These are phyloP conservation scores for Haliclona indistincta DNA, from an alignment of 37 sponge, comb jelly and placozoan genomes.

Conservation along the genomic window DNA sequence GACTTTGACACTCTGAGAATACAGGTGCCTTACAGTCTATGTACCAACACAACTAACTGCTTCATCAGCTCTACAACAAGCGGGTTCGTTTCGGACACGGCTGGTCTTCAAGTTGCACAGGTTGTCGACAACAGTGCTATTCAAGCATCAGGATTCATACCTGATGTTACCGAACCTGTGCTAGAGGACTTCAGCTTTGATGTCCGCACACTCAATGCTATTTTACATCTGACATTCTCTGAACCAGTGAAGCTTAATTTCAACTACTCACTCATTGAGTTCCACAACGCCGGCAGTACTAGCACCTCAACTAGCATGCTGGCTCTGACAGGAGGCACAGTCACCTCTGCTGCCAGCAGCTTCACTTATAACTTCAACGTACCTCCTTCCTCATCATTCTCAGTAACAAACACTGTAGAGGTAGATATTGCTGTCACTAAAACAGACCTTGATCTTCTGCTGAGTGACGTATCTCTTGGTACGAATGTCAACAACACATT, in stretches of 20 bases:
- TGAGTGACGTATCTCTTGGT: slow-evolving; percentile 53
- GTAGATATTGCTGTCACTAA: slow-evolving; percentile 28
- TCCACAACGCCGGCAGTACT: slow-evolving; percentile 64
- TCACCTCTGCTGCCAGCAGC: background rate
- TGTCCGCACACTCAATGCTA: slow-evolving; percentile 21
- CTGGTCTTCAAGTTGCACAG: background rate
- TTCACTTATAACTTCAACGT: background rate
- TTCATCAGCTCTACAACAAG: slow-evolving; percentile 3
- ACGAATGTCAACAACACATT: slow-evolving; percentile 62
- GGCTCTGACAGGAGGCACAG: slow-evolving; percentile 28
- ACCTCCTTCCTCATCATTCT: background rate
- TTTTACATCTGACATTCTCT: slow-evolving; percentile 58
- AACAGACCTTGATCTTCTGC: slow-evolving; percentile 62
- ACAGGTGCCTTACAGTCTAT: slow-evolving; percentile 29
- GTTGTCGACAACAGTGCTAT: slow-evolving; percentile 3
- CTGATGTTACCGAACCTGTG: slow-evolving; percentile 60
- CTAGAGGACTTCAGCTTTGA: slow-evolving; percentile 51
- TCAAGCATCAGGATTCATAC: slow-evolving; percentile 44
- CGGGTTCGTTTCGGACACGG: slow-evolving; percentile 23
- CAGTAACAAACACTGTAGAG: slow-evolving; percentile 23
- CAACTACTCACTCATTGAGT: slow-evolving; percentile 43
- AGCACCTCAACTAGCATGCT: slow-evolving; percentile 19
- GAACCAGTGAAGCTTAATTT: slow-evolving; percentile 62
- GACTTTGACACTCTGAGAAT: slow-evolving; percentile 56
- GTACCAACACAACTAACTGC: slow-evolving; percentile 25